Percentiles rank a stretch among this genome's conserved stretches.
phyloP scores from a whole-genome alignment of 2,888 invertebrate genomes.

The Anthoptus insignis region DNA sequence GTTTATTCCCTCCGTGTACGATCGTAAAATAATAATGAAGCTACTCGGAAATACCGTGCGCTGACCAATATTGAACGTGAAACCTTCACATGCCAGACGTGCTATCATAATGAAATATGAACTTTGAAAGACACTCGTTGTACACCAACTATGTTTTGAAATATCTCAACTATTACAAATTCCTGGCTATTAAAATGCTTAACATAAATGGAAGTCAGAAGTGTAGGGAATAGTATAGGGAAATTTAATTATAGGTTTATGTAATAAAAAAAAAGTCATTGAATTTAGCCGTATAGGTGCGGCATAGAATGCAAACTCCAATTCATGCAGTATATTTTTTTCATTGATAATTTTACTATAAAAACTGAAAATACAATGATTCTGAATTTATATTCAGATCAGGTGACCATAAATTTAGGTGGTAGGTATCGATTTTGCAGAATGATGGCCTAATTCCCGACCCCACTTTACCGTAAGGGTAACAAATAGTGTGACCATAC shows the following conservation, averaged over 20 bases:
- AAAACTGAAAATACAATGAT: constrained; percentile 23
- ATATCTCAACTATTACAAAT: constrained; percentile 50
- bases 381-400: constrained; percentile 40
- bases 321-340: no score
- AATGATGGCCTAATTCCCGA: constrained; percentile 64
- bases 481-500: constrained; percentile 50
- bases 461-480: constrained; percentile 58
- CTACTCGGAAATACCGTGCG: constrained; percentile 65
- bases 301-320: no score
- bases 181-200: constrained; percentile 17
- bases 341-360: no score
- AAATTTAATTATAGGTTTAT: no score
- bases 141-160: constrained; percentile 50
- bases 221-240: no score
- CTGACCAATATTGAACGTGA: constrained; percentile 67
- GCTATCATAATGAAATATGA: constrained; percentile 72
- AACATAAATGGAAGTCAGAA: no score
- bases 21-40: constrained; percentile 74
- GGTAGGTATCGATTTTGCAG: constrained; percentile 47
- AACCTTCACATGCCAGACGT: constrained; percentile 67
- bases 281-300: no score
- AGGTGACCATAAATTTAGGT: constrained; percentile 43
- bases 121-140: constrained; percentile 56
- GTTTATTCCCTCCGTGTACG: constrained; percentile 38
- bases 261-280: no score